Conservation (phyloP, 2,113 vertebrate genomes). For the Bubo bubo region DNA sequence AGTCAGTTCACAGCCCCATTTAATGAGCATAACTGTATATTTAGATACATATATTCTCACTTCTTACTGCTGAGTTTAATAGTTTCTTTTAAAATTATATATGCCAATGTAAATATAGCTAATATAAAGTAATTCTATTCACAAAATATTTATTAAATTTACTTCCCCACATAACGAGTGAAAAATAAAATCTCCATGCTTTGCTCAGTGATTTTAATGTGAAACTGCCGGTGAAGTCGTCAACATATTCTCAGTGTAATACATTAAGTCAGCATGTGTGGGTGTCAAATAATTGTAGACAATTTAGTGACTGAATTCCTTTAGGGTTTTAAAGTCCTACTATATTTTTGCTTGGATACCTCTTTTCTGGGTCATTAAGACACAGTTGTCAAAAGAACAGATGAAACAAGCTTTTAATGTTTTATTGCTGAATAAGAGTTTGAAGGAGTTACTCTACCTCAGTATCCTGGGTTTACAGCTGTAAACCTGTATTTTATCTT, state of each 20-base stretch:
- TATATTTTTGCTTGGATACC: conserved; percentile 6
- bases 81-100: background rate
- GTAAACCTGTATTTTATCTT: background rate
- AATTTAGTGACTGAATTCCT: conserved; percentile 51
- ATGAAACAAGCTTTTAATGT: conserved; percentile 32
- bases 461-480: background rate
- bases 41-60: background rate
- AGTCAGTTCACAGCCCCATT: background rate
- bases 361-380: conserved; percentile 62
- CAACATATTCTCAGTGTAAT: background rate
- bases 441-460: background rate
- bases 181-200: background rate
- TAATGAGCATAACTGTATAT: background rate
- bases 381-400: conserved; percentile 46
- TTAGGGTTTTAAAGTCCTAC: conserved; percentile 28
- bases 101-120: background rate
- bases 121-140: conserved; percentile 21
- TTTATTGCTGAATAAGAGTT: conserved; percentile 54
- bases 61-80: background rate
- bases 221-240: background rate
- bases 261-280: background rate
- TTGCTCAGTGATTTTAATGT: conserved; percentile 44
- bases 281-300: conserved; percentile 32
- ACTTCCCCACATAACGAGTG: background rate
- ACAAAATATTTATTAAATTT: conserved; percentile 37